Conservation (phyloP, 2,888 invertebrate species). For the Drosophila neotestacea region DNA sequence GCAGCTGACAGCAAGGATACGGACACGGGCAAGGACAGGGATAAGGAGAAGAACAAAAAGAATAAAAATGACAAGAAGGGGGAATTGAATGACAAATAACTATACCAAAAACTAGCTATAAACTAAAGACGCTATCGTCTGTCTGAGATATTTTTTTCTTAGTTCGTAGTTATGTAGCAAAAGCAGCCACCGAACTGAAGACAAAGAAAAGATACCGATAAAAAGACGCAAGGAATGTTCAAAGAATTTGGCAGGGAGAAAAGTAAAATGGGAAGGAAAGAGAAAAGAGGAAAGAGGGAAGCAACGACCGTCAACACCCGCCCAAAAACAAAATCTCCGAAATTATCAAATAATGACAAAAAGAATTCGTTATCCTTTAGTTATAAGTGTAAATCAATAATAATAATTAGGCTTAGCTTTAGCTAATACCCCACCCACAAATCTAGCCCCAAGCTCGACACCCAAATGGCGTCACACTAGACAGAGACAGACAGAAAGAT, state of each 20-base stretch:
- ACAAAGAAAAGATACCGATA: neutral
- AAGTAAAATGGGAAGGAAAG: neutral
- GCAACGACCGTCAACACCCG: constrained; percentile 30
- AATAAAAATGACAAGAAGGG: neutral
- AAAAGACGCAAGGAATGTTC: neutral
- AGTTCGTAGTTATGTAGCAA: constrained; percentile 18
- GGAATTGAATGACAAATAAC: constrained; percentile 39
- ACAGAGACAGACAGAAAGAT: constrained; percentile 1
- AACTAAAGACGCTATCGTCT: constrained; percentile 38
- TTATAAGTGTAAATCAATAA: constrained; percentile 49
- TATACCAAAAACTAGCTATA: constrained; percentile 72
- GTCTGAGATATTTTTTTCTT: constrained; percentile 39
- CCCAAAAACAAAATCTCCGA: constrained; percentile 47
- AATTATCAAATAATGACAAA: constrained; percentile 34
- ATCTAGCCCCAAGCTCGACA: constrained; percentile 6
- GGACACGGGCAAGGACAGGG: too few species aligned
- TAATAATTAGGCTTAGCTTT: constrained; percentile 69
- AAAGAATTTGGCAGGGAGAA: neutral
- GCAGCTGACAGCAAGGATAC: neutral
- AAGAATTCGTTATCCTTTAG: constrained; percentile 56
- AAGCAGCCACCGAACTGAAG: constrained; percentile 2
- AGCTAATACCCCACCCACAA: constrained; percentile 32
- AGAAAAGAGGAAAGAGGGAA: neutral
- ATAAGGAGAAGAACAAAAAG: neutral
- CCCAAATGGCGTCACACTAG: neutral